Base-by-base conservation (phyloP, 2,888 invertebrate species). In the Heteropelma amictum region DNA sequence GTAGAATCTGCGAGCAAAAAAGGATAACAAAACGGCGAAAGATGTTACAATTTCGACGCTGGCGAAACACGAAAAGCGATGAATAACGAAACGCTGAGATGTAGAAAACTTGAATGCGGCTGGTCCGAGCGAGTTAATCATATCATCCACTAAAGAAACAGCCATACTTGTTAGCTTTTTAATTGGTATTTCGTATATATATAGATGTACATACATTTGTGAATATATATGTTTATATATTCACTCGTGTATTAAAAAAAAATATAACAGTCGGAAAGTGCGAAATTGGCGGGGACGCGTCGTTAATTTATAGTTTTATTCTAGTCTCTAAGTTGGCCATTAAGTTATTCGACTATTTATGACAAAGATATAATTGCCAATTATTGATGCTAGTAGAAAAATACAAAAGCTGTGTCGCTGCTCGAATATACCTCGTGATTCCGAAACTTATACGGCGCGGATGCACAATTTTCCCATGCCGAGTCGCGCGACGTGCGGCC, bases 401-500 rank as follows among this genome's bases (percentile, higher is more conserved):
- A 45, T 28, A 67, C 7, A 61, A 67, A 56, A 60, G 12, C 72
- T 60, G 74, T 77, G 72, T 82, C 82, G 82, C 82, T 82, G 78
- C 81, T 84, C 83, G 81, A 80, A 83, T 81, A 82, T 63, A 79
- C 78, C 80, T 81, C 79, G 69, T 73, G 81, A n/a, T n/a, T 38
- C 79, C 80, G 71, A 47, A 69, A 64, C 28, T 12, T 28, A 30
- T 71, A 58, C 38, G 19, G 33, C 35, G 33, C 35, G 28, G 10
- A 26, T 28, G 61, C 58, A 28, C 60, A 28, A 33, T 21, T 26
- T 30, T 17, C 4, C 10, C 33, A 54, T 17, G 8, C 2, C 10
- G 28, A 10, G 19, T 30, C 4, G 30, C 17, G 17, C 14, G 6
- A 17, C 17, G n/a, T 21, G n/a, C 1, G 17, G 10, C 12, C 12